Evolutionary conservation across 2,797 vertebrate genomes (phyloP), one percentile per base, ranked within the genome.

Genomic region (Neomorphus geoffroyi): DNA sequence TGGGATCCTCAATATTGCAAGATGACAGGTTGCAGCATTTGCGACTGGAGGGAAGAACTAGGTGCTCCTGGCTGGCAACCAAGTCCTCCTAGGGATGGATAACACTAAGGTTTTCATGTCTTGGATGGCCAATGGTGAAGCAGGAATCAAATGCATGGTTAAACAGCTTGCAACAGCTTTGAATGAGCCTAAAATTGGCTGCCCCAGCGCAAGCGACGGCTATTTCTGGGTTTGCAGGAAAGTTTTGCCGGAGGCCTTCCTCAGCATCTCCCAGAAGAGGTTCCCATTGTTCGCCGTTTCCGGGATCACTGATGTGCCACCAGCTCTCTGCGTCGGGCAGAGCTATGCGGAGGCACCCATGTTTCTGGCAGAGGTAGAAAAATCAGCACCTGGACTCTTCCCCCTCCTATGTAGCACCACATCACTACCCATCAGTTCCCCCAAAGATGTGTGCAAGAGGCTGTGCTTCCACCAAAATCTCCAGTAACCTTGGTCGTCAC

Each of bases 401-500:
- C 67, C 58, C 54, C 35, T 37, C 26, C 23, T 41, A 41, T 41
- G 39, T 60, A 87, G 28, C 22, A 80, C 39, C 46, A 70, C 48
- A 58, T 43, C 70, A 12, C 33, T 4, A 17, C 33, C 23, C 27
- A 5, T 15, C 83, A 86, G 45, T 18, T 81, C 18, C 65, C 75
- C 33, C 72, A 46, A 6, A 37, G 4, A 5, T 2, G 16, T 57
- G 37, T 0, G 13, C 64, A 39, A 67, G 43, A 48, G 14, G 77
- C 39, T 51, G 45, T 1, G 3, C 14, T 46, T 41, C 56, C 71
- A 72, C 1, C 30, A 8, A 51, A 80, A 66, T 21, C 48, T 28
- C 30, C 53, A 0, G 26, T 3, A 58, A 50, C 10, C 0, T 0
- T 70, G 43, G 33, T 26, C 45, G 41, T 18, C 2, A 1, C 21